Evolutionary conservation across 2,113 vertebrate genomes (phyloP), one percentile per base, ranked within the genome.

Genomic region (Tamias sibiricus): DNA sequence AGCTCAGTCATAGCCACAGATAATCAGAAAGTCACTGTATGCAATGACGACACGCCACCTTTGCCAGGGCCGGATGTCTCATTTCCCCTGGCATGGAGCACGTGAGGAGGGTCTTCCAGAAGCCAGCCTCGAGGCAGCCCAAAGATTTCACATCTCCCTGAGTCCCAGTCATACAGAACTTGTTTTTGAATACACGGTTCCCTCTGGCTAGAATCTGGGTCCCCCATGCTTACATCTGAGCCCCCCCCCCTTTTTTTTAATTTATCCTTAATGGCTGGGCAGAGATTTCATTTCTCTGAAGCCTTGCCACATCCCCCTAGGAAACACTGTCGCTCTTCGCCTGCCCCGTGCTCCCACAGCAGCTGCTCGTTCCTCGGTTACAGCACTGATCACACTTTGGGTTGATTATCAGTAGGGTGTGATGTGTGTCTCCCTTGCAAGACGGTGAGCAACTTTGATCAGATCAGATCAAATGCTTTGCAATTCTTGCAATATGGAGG

Each of bases 241-340:
- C 44, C 77, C 59, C 13, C n/a, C n/a, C n/a, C n/a, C n/a, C n/a
- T n/a, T n/a, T 30, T 92, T 95, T 92, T 95, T 69, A 79, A 69
- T 52, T 87, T 82, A 75, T 87, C 49, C 42, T 87, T 62, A 68
- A 84, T 71, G 62, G 91, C 59, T 24, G 28, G 81, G n/a, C 64
- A 92, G 81, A 71, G 52, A 86, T 77, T 94, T 80, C 26, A 44
- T 44, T 82, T 88, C 92, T 95, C 90, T 94, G 94, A 95, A 94
- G 76, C 16, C 49, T 83, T 62, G 57, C 66, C 74, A 64, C 16
- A 66, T 30, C 7, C 74, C 30, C 22, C 81, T 11, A 90, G 79
- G 91, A 87, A 66, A 91, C 54, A 19, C 40, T 0, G 42, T 30
- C 71, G 4, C 28, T 66, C 26, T 49, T 71, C 6, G 0, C 52